A percentile compares a stretch with the other conserved stretches of the same genome.
Conservation (phyloP, 2,888 invertebrate genomes). For the Pomacea canaliculata region DNA sequence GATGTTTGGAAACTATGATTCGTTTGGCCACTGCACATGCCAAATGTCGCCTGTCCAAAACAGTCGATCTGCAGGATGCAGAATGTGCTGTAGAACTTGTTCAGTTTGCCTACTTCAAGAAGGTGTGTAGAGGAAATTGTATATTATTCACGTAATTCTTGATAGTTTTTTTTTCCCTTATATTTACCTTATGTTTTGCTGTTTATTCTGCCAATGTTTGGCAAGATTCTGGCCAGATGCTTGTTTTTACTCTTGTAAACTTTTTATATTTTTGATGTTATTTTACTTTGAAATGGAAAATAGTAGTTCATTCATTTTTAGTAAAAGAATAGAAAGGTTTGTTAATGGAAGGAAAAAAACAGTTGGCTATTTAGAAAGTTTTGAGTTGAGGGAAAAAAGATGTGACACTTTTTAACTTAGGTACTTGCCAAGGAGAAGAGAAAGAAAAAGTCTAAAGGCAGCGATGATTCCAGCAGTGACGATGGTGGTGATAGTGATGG, state of each 20-base stretch:
- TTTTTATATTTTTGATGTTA: too few relatives aligned
- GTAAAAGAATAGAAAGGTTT: too few relatives aligned
- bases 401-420: constrained; percentile 30
- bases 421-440: constrained; percentile 69
- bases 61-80: constrained; percentile 88
- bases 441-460: constrained; percentile 46
- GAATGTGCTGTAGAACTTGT: constrained; percentile 91
- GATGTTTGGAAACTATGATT: constrained; percentile 96
- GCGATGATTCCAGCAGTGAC: constrained; percentile 40
- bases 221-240: too few relatives aligned
- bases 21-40: constrained; percentile 97
- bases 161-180: not conserved
- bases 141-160: not conserved
- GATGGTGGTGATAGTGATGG: constrained; percentile 49
- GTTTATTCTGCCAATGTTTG: not conserved
- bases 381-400: too few relatives aligned
- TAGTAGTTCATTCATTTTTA: too few relatives aligned
- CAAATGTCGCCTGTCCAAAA: constrained; percentile 89
- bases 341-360: too few relatives aligned
- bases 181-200: not conserved
- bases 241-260: too few relatives aligned
- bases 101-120: constrained; percentile 95
- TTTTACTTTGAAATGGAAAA: too few relatives aligned
- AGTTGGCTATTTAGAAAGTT: too few relatives aligned
- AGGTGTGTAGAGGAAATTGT: constrained; percentile 73